Evolutionary conservation across 2,888 invertebrate species (phyloP).

Genomic region (Conomelus anceps): DNA sequence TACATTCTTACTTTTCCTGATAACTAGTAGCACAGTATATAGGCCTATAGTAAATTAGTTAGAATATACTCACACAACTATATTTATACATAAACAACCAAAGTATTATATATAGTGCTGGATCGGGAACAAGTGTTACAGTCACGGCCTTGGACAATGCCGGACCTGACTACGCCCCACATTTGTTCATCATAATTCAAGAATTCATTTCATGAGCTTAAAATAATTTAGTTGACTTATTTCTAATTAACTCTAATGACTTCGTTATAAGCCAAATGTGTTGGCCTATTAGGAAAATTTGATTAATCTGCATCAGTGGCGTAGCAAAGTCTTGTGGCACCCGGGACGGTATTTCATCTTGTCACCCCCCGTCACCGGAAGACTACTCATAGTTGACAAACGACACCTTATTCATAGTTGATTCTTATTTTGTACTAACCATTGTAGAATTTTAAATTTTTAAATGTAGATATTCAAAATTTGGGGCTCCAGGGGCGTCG

Average conservation of each 20-base stretch:
- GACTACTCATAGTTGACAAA: too few species aligned
- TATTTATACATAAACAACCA: neutral
- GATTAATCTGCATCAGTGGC: neutral
- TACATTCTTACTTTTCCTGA: neutral
- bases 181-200: neutral
- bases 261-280: neutral
- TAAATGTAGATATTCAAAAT: too few species aligned
- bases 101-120: neutral
- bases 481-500: too few species aligned
- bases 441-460: too few species aligned
- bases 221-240: neutral
- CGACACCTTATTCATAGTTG: too few species aligned
- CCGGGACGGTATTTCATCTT: too few species aligned
- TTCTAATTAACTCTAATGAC: neutral
- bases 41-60: neutral
- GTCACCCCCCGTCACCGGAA: too few species aligned
- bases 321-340: too few species aligned
- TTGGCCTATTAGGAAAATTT: neutral
- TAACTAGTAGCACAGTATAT: neutral
- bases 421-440: too few species aligned
- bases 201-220: neutral
- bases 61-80: neutral
- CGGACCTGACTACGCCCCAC: neutral
- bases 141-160: too few species aligned
- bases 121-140: neutral